Evolutionary conservation across 2,113 vertebrate genomes (phyloP).

Genomic region (Solea solea): DNA sequence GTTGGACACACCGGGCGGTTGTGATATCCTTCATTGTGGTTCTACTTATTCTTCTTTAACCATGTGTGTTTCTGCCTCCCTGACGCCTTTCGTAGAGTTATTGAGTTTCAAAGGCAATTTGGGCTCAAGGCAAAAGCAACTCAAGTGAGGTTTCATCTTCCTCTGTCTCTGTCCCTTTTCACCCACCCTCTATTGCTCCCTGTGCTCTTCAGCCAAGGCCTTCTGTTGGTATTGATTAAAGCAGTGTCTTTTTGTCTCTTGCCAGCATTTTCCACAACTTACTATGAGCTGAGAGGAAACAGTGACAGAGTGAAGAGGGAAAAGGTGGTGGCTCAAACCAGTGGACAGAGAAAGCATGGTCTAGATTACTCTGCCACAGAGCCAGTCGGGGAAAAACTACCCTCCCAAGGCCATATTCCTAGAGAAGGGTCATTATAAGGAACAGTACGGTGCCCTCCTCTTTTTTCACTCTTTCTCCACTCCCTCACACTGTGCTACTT

Average conservation of each 20-base stretch:
- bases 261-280: conserved; percentile 68
- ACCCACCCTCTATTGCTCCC: conserved; percentile 22
- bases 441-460: conserved; percentile 48
- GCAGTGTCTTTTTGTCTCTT: conserved; percentile 65
- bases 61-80: conserved; percentile 32
- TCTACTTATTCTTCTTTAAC: conserved; percentile 36
- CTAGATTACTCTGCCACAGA: conserved; percentile 30
- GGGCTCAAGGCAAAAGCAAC: conserved; percentile 61
- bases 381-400: conserved; percentile 38
- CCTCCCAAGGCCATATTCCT: conserved; percentile 51
- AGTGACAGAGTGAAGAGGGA: conserved; percentile 28
- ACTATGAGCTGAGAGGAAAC: conserved; percentile 61
- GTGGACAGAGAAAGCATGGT: conserved; percentile 33
- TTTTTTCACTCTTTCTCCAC: conserved; percentile 47
- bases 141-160: conserved; percentile 36
- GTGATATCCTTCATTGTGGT: conserved; percentile 28
- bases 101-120: conserved; percentile 55
- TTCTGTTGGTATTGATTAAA: conserved; percentile 78
- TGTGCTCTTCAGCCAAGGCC: conserved; percentile 61
- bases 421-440: conserved; percentile 55
- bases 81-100: conserved; percentile 35
- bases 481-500: conserved; percentile 46
- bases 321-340: conserved; percentile 48
- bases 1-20: conserved; percentile 9
- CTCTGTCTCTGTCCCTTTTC: conserved; percentile 25